A percentile compares a stretch with the other conserved stretches of the same genome.
phyloP scores from a whole-genome alignment of 1,140 invertebrate genomes.

The Neodiprion lecontei region DNA sequence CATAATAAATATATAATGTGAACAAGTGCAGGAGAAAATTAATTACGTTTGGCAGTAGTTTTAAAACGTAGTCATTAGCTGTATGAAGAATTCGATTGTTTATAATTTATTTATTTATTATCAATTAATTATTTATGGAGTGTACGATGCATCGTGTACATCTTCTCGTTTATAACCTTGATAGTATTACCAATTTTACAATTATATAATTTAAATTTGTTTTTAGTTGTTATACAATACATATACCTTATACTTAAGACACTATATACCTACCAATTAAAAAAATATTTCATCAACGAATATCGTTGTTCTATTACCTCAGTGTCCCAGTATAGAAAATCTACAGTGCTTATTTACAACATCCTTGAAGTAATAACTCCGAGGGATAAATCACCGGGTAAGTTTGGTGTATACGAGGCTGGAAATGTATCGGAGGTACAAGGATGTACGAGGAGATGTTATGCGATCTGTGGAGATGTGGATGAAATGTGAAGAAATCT shows the following conservation, averaged over 20 bases:
- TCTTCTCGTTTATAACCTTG: background rate
- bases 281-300: background rate
- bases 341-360: no score
- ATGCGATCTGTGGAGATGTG: background rate
- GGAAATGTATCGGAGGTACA: background rate
- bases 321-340: no score
- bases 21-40: no score
- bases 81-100: background rate
- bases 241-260: background rate
- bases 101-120: background rate
- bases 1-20: no score
- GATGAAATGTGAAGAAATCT: no score
- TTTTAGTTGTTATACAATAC: background rate
- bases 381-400: no score
- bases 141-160: background rate
- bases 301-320: no score
- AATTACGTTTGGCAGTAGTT: no score
- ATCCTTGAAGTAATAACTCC: no score
- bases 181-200: background rate
- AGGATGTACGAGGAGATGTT: background rate
- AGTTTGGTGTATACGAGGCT: no score
- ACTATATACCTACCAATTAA: background rate
- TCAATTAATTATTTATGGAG: no score
- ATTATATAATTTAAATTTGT: background rate
- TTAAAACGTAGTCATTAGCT: background rate